Percentiles rank a stretch among this genome's conserved stretches.
phyloP scores from a whole-genome alignment of 2,113 vertebrate genomes.

The Indicator maculatus region DNA sequence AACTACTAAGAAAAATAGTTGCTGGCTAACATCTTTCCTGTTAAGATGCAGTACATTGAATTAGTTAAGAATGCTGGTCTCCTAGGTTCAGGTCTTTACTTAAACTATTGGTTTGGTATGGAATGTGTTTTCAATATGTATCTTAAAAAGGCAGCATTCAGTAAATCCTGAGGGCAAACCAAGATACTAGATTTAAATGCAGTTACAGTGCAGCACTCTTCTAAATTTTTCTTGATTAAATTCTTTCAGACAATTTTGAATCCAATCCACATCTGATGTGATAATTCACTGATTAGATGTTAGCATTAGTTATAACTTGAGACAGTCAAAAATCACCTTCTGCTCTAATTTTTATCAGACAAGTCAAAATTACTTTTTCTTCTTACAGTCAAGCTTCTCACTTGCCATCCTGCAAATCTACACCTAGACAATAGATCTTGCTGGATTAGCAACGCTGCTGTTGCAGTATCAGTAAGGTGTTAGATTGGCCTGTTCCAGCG shows the following conservation, averaged over 20 bases:
- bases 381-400: background rate
- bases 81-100: background rate
- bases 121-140: background rate
- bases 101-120: background rate
- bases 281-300: slow-evolving; percentile 39
- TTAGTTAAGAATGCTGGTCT: background rate
- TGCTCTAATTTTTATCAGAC: background rate
- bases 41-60: background rate
- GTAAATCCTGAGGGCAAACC: slow-evolving; percentile 3
- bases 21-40: background rate
- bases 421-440: background rate
- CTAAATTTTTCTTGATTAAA: slow-evolving; percentile 31
- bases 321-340: background rate
- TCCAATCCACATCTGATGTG: background rate
- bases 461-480: background rate
- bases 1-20: background rate
- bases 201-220: background rate
- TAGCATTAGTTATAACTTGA: background rate
- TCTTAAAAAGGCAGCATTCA: background rate
- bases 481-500: background rate
- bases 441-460: background rate
- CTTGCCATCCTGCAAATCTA: background rate
- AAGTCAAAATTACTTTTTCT: background rate
- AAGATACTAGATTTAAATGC: slow-evolving; percentile 20
- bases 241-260: background rate